Conservation (phyloP, 1,140 invertebrate genomes). For the Bombus impatiens region DNA sequence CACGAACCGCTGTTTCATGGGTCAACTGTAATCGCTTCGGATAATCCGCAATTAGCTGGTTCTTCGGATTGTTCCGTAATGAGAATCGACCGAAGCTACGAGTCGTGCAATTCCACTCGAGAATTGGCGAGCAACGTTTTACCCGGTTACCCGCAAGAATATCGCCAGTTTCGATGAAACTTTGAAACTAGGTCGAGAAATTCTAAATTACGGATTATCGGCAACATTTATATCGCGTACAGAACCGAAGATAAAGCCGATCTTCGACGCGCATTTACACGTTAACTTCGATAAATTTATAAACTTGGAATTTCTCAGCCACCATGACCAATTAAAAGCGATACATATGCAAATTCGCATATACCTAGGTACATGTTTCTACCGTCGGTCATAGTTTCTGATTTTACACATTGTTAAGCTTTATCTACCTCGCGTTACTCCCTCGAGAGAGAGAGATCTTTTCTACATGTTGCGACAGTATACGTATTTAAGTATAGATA, state of each 20-base stretch:
- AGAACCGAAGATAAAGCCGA: neutral
- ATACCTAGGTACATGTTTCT: neutral
- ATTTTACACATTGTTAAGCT: neutral
- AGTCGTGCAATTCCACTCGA: neutral
- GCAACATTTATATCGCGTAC: no score
- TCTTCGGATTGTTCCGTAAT: neutral
- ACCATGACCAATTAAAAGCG: neutral
- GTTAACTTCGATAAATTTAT: neutral
- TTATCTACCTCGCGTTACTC: neutral
- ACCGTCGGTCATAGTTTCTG: neutral
- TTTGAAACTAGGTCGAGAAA: neutral
- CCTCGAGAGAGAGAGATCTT: fast-evolving
- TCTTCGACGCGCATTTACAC: neutral
- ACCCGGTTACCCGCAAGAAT: no score
- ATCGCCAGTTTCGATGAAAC: neutral
- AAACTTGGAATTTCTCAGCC: neutral
- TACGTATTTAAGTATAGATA: no score
- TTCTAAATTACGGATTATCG: no score
- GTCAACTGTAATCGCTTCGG: neutral
- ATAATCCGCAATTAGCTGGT: slow-evolving; percentile 29
- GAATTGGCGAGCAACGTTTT: no score
- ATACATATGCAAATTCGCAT: neutral
- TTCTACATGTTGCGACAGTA: no score
- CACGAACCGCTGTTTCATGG: slow-evolving; percentile 3
- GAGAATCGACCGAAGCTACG: neutral